phyloP scores from a whole-genome alignment of 2,113 vertebrate species.

The Gadus macrocephalus region DNA sequence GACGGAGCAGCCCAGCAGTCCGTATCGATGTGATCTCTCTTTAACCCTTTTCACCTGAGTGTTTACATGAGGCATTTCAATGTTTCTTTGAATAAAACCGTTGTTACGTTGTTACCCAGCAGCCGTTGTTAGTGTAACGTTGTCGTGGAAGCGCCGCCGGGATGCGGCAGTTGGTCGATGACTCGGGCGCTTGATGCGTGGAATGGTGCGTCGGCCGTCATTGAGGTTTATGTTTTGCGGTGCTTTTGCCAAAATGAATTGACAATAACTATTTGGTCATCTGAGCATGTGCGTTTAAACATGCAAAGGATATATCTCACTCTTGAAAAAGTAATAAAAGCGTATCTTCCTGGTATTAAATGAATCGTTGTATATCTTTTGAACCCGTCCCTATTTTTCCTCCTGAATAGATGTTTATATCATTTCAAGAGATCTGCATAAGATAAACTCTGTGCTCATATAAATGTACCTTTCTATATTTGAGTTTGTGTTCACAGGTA shows the following conservation, averaged over 20 bases:
- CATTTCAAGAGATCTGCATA: conserved; percentile 30
- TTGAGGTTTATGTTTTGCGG: conserved; percentile 61
- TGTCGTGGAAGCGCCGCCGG: conserved; percentile 55
- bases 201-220: conserved; percentile 69
- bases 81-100: conserved; percentile 30
- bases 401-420: conserved; percentile 14
- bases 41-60: conserved; percentile 66
- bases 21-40: conserved; percentile 69
- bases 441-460: conserved; percentile 41
- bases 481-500: conserved; percentile 37
- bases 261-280: conserved; percentile 23
- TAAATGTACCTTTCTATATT: conserved; percentile 55
- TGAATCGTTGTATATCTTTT: conserved; percentile 11
- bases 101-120: neutral
- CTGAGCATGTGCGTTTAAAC: neutral
- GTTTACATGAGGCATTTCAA: conserved; percentile 55
- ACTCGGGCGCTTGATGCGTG: conserved; percentile 60
- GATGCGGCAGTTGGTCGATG: conserved; percentile 38
- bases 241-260: conserved; percentile 75
- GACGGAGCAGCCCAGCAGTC: conserved; percentile 75
- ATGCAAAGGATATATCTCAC: neutral
- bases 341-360: conserved; percentile 22
- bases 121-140: neutral
- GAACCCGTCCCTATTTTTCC: conserved; percentile 16
- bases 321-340: conserved; percentile 6